These are phyloP conservation scores for Paramormyrops kingsleyae DNA, from an alignment of 2,113 vertebrate species.

Conservation along the genomic window DNA sequence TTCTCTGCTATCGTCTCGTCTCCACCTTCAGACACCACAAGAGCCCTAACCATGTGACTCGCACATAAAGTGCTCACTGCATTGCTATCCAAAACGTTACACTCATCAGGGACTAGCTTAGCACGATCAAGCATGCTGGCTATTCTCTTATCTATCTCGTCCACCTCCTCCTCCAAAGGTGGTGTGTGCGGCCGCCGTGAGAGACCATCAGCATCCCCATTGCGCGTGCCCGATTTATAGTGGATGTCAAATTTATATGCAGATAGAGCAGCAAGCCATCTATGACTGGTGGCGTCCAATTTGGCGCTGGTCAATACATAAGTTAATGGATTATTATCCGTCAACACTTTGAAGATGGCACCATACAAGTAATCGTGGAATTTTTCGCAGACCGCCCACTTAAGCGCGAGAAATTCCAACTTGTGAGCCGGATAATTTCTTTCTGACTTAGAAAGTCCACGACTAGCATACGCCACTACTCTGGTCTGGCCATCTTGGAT, in stretches of 20 bases:
- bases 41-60: too few relatives aligned
- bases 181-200: background rate
- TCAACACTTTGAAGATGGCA: background rate
- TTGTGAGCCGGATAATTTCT: too few relatives aligned
- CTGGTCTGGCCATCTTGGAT: too few relatives aligned
- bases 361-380: conserved; percentile 18
- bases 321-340: conserved; percentile 14
- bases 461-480: too few relatives aligned
- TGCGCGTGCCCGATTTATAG: background rate
- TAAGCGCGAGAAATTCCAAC: conserved; percentile 17
- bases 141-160: background rate
- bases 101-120: background rate
- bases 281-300: background rate
- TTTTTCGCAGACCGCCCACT: conserved; percentile 16
- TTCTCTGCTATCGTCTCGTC: too few relatives aligned
- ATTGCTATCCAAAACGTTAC: background rate
- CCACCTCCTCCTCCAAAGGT: background rate
- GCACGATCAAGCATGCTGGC: background rate
- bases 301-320: conserved; percentile 11
- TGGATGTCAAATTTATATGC: background rate
- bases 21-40: too few relatives aligned
- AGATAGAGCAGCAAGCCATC: background rate
- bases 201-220: background rate
- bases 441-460: too few relatives aligned
- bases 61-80: too few relatives aligned